Evolutionary conservation across 2,888 invertebrate species (phyloP), one percentile per base, ranked within the genome.

Genomic region (Sialis fuliginosa): DNA sequence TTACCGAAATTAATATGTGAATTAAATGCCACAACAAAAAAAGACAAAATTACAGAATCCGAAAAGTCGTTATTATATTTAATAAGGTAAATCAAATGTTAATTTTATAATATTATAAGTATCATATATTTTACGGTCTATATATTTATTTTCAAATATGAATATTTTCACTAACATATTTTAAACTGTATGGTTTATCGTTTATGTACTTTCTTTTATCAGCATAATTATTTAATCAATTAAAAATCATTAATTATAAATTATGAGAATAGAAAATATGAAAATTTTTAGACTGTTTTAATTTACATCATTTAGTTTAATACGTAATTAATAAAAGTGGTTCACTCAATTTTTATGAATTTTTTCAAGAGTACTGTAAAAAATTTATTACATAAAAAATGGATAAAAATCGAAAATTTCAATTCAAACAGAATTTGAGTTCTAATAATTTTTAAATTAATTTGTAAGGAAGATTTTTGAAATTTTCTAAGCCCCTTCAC

Each of bases 1-100:
- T 63, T 78, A 47, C 77, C 78, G 5, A 78, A 78, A 62, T 62
- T 78, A 51, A 76, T 78, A 49, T 78, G 78, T 58, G 77, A 78
- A 60, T 60, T 78, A 55, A 76, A 75, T 51, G 75, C 77, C 10
- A 69, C 73, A 13, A 68, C 72, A 13, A 67, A 73, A 54, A 74
- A 72, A 52, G 71, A 75, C 49, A 72, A 72, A 52, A 60, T 78
- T 44, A 72, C 74, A 34, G 74, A 75, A 48, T 74, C 75, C 52
- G 78, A 78, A 58, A 71, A 69, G 56, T 70, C 73, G 6, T 62
- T 78, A 33, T 62, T 79, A 47, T 69, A 71, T 52, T 63, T 78
- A 48, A 72, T 79, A 53, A 73, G 73, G 77, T 77, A 67, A 63
- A 57, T 42, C 42, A 42, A 49, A 1, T 44, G 10, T 33, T 44